A percentile compares a stretch with the other conserved stretches of the same genome.
phyloP scores from a whole-genome alignment of 1,140 invertebrate genomes.

The Gyrodactylus salaris region DNA sequence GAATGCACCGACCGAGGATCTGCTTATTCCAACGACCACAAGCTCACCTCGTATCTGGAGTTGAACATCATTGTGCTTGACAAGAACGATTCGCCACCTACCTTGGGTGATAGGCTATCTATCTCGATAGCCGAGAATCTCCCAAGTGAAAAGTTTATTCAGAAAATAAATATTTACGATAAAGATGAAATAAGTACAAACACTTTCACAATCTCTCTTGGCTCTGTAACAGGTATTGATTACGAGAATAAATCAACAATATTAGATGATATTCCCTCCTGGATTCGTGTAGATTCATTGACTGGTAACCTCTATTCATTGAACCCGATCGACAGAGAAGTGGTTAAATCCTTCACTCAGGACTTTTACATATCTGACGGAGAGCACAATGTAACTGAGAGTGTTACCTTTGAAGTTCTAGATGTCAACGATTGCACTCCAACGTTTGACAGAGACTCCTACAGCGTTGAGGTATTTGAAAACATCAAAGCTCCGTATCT shows the following conservation, averaged over 20 bases:
- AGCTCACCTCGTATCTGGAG: not conserved
- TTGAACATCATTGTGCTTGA: not conserved
- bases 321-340: not conserved
- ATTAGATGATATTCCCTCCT: not conserved
- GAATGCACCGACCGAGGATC: too few species aligned
- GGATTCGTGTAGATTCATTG: not conserved
- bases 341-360: not conserved
- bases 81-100: not conserved
- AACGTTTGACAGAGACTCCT: not conserved
- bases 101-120: not conserved
- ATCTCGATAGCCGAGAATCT: not conserved
- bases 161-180: not conserved
- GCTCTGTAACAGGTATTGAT: not conserved
- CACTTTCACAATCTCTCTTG: not conserved
- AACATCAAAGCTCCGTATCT: not conserved
- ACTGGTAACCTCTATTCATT: not conserved
- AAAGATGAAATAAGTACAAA: not conserved
- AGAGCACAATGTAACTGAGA: not conserved
- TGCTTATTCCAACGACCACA: not conserved
- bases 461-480: not conserved
- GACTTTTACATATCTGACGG: not conserved
- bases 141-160: not conserved
- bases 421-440: not conserved
- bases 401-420: not conserved
- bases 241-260: too few species aligned